A percentile compares a stretch with the other conserved stretches of the same genome.
phyloP scores from a whole-genome alignment of 2,888 invertebrate species.

The Thelaira solivaga region DNA sequence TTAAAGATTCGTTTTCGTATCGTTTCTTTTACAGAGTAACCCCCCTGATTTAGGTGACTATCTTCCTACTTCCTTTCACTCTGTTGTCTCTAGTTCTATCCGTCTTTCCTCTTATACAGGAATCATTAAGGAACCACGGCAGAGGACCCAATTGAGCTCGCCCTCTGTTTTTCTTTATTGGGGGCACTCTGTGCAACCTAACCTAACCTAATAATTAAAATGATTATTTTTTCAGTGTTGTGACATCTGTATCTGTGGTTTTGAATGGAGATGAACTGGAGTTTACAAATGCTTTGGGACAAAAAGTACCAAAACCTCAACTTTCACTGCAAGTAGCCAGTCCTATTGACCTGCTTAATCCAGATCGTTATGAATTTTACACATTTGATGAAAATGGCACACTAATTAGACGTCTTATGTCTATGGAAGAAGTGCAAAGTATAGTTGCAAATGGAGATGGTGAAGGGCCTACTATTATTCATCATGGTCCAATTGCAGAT shows the following conservation, averaged over 20 bases:
- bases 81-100: too few species aligned
- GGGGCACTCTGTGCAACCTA: too few species aligned
- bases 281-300: constrained; percentile 84
- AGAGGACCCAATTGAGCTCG: too few species aligned
- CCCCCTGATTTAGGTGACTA: too few species aligned
- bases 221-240: constrained; percentile 78
- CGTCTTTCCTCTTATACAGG: too few species aligned
- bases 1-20: too few species aligned
- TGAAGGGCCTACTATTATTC: constrained; percentile 78
- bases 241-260: constrained; percentile 82
- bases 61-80: too few species aligned
- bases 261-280: constrained; percentile 81
- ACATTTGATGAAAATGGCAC: constrained; percentile 91
- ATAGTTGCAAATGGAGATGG: constrained; percentile 90
- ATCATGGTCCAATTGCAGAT: constrained; percentile 71
- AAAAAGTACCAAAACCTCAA: constrained; percentile 82
- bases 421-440: constrained; percentile 88
- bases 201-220: not conserved
- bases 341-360: constrained; percentile 87
- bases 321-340: constrained; percentile 84
- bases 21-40: too few species aligned
- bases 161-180: too few species aligned
- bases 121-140: too few species aligned
- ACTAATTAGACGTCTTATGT: constrained; percentile 89
- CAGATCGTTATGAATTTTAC: constrained; percentile 91